phyloP scores from a whole-genome alignment of 2,888 invertebrate genomes.

The Psylliodes chrysocephalus region DNA sequence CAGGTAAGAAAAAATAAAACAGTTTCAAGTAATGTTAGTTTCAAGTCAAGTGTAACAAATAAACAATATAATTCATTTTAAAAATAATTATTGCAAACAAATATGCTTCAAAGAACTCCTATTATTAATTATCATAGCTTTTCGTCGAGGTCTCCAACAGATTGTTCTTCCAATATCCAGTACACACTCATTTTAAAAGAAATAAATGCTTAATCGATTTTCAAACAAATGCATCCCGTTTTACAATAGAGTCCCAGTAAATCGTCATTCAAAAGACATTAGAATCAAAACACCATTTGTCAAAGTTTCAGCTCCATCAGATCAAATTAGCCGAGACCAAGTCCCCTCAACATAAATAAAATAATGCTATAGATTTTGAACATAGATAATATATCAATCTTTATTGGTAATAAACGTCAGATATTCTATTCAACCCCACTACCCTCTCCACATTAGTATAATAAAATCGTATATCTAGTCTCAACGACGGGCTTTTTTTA shows the following conservation, averaged over 20 bases:
- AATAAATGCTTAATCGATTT: not conserved
- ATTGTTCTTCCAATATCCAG: no score
- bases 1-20: no score
- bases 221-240: not conserved
- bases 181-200: no score
- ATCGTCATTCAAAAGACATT: conserved; percentile 31
- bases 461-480: conserved; percentile 58
- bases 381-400: conserved; percentile 58
- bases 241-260: not conserved
- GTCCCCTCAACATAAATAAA: conserved; percentile 46
- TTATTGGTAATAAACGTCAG: conserved; percentile 61
- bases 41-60: no score
- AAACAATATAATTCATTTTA: no score
- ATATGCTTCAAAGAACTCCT: no score
- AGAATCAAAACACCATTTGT: conserved; percentile 38
- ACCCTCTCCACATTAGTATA: conserved; percentile 59
- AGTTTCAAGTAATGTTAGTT: no score
- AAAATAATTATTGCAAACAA: no score
- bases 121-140: no score
- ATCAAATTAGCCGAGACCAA: conserved; percentile 41
- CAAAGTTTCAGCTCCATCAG: conserved; percentile 41
- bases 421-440: conserved; percentile 51
- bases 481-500: conserved; percentile 34
- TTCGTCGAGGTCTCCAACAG: no score
- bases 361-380: conserved; percentile 48